Evolutionary conservation across 2,797 vertebrate genomes (phyloP).

Genomic region (Graptemys geographica): DNA sequence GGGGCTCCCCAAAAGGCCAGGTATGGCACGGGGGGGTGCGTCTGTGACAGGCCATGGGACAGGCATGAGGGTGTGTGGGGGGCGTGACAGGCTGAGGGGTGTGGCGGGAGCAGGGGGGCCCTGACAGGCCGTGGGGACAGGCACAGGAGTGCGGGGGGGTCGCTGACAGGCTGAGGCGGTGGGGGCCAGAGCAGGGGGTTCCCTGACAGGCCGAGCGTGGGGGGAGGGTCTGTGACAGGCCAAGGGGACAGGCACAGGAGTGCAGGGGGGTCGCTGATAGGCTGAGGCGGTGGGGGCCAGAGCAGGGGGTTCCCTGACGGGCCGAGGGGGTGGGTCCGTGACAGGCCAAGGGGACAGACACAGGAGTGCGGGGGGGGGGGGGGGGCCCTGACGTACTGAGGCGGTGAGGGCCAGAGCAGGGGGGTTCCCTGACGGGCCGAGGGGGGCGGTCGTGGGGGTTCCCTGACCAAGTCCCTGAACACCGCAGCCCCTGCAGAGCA

Average conservation of each 20-base stretch:
- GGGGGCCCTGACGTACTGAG: neutral
- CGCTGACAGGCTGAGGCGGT: too few relatives aligned
- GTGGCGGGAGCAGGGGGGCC: neutral
- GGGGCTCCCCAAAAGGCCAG: neutral
- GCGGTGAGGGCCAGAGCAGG: neutral
- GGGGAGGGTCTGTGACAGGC: too few relatives aligned
- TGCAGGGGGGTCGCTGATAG: neutral
- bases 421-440: neutral
- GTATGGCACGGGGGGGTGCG: neutral
- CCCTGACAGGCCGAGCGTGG: too few relatives aligned
- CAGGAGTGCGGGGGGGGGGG: too few relatives aligned
- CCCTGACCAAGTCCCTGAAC: neutral
- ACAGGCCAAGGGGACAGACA: too few relatives aligned
- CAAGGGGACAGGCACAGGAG: too few relatives aligned
- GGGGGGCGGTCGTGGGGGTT: neutral
- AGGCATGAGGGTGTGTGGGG: neutral
- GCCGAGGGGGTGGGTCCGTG: neutral
- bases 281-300: too few relatives aligned
- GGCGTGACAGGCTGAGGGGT: too few relatives aligned
- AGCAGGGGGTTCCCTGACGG: neutral
- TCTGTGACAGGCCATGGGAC: neutral
- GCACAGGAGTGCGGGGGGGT: too few relatives aligned
- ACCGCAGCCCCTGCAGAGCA: neutral
- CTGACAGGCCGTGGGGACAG: too few relatives aligned
- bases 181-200: too few relatives aligned